A percentile compares a stretch with the other conserved stretches of the same genome.
These are phyloP conservation scores for Solea solea DNA, from an alignment of 2,113 vertebrate species.

Conservation along the genomic window DNA sequence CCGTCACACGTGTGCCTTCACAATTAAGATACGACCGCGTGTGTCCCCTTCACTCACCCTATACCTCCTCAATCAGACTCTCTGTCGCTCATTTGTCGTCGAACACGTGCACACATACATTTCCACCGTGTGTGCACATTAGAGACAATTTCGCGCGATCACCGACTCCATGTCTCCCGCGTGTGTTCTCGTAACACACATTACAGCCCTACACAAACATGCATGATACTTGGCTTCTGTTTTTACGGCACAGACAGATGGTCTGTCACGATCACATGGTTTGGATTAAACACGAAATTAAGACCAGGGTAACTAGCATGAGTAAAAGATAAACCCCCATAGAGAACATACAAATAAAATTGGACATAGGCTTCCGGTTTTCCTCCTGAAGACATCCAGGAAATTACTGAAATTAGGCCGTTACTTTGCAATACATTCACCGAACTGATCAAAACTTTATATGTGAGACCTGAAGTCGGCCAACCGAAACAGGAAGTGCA, in stretches of 20 bases:
- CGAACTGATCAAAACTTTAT: no score
- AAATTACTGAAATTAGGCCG: no score
- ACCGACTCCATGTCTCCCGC: slow-evolving; percentile 8
- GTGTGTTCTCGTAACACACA: background rate
- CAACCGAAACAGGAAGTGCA: no score
- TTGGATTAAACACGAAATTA: background rate
- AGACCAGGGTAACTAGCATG: background rate
- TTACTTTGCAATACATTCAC: no score
- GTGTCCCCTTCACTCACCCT: slow-evolving; percentile 26
- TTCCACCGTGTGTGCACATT: slow-evolving; percentile 22
- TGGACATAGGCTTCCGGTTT: no score
- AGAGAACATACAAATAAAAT: background rate
- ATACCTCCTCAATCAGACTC: slow-evolving; percentile 39
- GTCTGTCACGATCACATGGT: background rate
- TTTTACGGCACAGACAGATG: background rate
- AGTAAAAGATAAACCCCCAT: background rate
- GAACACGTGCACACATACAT: slow-evolving; percentile 8
- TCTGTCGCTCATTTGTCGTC: slow-evolving; percentile 26
- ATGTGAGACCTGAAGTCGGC: no score
- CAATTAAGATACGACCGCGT: slow-evolving; percentile 40
- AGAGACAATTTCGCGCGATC: slow-evolving; percentile 7
- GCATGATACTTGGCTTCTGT: background rate
- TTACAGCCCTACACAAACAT: background rate
- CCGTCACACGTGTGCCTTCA: slow-evolving; percentile 41
- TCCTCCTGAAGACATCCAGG: no score